A percentile compares a stretch with the other conserved stretches of the same genome.
phyloP scores from a whole-genome alignment of 2,113 vertebrate species.

The Istiophorus platypterus region DNA sequence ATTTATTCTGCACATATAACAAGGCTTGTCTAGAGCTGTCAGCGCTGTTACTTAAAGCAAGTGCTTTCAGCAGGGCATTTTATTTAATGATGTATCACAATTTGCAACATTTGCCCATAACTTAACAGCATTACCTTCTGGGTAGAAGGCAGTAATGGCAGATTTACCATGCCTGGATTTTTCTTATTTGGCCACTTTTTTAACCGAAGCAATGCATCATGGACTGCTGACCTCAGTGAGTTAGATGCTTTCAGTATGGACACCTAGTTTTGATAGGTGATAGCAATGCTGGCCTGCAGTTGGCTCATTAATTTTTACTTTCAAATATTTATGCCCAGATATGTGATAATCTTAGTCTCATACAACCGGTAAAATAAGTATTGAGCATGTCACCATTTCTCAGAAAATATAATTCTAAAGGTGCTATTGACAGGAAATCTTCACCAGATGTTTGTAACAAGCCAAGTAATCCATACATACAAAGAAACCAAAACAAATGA shows the following conservation, averaged over 20 bases:
- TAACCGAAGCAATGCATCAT: slow-evolving; percentile 5
- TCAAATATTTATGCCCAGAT: too few relatives aligned
- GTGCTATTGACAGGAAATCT: too few relatives aligned
- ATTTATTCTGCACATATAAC: too few relatives aligned
- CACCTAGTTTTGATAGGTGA: not conserved
- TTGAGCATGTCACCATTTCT: too few relatives aligned
- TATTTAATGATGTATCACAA: slow-evolving; percentile 5
- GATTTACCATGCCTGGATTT: not conserved
- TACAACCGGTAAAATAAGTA: too few relatives aligned
- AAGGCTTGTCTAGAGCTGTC: not conserved
- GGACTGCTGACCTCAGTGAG: not conserved
- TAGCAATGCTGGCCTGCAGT: not conserved
- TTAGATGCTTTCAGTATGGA: not conserved
- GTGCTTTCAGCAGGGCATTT: not conserved
- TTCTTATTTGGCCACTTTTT: not conserved
- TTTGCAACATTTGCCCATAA: not conserved
- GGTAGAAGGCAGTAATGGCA: not conserved
- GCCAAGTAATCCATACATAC: too few relatives aligned
- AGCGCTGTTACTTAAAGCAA: not conserved
- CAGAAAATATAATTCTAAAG: too few relatives aligned
- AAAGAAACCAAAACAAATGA: too few relatives aligned
- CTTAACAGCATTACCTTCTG: slow-evolving; percentile 3
- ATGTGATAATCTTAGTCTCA: too few relatives aligned
- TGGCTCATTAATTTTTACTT: not conserved
- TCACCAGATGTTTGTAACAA: too few relatives aligned